Base-by-base conservation (phyloP, 92 coral and sea anemone genomes). In the Palythoa caribaeorum region DNA sequence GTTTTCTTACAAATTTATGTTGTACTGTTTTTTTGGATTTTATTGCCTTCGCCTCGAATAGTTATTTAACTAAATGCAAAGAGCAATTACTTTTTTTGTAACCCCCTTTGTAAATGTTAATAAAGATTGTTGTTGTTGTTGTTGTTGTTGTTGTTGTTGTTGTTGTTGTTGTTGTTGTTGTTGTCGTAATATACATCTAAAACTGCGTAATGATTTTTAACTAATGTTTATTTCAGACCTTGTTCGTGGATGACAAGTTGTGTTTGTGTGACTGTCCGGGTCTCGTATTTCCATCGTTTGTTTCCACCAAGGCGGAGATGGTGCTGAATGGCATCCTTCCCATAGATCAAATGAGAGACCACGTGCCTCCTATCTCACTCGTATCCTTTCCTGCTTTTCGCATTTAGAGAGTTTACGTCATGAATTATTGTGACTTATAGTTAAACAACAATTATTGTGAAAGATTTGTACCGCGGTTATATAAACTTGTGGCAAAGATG, bases 221-320 rank as follows among this genome's bases (percentile, higher is more conserved):
- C 37, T 8, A 14, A 21, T 52, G 17, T 38, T 9, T 20, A 9
- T 87, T 92, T 72, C 92, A 97, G 99, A 97, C 99, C 3, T 89
- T 97, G n/a, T 84, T 90, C 63, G 98, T 97, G 5, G 92, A 89
- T 70, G 88, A 87, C 36, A 90, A 85, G 53, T 87, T 97, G 51
- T 91, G 94, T 47, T 95, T 97, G 83, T 95, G 99, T 91, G 99
- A 97, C 90, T 97, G 99, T 78, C 99, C 99, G 62, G 99, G 99
- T 15, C 92, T 97, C 71, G 99, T 97, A 20, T 97, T 95, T 79
- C 99, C 98, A 38, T 97, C 99, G 20, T 97, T 97, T 86, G 98
- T 97, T 50, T 94, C 99, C 35, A 97, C 99, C 47, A 97, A 97
- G 92, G 99, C 99, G 12, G 99, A 97, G 84, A 97, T 97, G 99